Percentiles rank a stretch among this genome's conserved stretches.
phyloP scores from a whole-genome alignment of 2,888 invertebrate species.

The Operophtera brumata region DNA sequence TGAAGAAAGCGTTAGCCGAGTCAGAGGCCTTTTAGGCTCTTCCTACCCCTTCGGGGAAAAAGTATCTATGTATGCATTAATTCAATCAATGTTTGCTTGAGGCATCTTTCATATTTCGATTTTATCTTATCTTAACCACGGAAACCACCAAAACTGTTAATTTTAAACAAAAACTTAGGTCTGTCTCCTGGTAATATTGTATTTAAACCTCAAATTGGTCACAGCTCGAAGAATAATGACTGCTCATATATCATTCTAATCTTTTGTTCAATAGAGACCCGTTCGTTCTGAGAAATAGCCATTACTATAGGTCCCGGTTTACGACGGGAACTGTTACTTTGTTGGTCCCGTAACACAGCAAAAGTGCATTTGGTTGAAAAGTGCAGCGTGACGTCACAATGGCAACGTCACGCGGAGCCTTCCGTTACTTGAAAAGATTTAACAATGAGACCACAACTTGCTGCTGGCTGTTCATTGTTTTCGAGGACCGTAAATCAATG shows the following conservation, averaged over 20 bases:
- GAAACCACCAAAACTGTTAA: slow-evolving; percentile 46
- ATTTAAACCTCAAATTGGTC: slow-evolving; percentile 74
- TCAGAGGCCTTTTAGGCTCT: too few relatives aligned
- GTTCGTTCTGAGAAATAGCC: slow-evolving; percentile 62
- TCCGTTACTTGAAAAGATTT: slow-evolving; percentile 69
- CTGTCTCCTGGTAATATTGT: slow-evolving; percentile 53
- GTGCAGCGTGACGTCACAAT: slow-evolving; percentile 70
- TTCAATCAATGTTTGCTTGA: too few relatives aligned
- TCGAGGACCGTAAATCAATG: slow-evolving; percentile 54
- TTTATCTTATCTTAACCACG: slow-evolving; percentile 46
- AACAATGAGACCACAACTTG: slow-evolving; percentile 73
- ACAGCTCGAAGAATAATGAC: slow-evolving; percentile 61
- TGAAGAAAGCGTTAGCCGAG: too few relatives aligned
- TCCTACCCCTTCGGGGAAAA: too few relatives aligned
- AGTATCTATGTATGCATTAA: too few relatives aligned
- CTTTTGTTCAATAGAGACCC: slow-evolving; percentile 62
- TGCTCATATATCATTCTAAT: slow-evolving; percentile 63
- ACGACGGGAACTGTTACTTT: slow-evolving; percentile 72
- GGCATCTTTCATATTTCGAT: too few relatives aligned
- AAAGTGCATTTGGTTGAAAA: slow-evolving; percentile 73
- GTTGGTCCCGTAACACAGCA: slow-evolving; percentile 56
- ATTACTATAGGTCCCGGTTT: slow-evolving; percentile 70
- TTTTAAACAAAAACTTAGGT: slow-evolving; percentile 48
- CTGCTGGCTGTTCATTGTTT: slow-evolving; percentile 60
- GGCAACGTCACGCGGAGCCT: slow-evolving; percentile 49